Base-by-base conservation (phyloP, 2,113 vertebrate species). In the Clarias batrachus region DNA sequence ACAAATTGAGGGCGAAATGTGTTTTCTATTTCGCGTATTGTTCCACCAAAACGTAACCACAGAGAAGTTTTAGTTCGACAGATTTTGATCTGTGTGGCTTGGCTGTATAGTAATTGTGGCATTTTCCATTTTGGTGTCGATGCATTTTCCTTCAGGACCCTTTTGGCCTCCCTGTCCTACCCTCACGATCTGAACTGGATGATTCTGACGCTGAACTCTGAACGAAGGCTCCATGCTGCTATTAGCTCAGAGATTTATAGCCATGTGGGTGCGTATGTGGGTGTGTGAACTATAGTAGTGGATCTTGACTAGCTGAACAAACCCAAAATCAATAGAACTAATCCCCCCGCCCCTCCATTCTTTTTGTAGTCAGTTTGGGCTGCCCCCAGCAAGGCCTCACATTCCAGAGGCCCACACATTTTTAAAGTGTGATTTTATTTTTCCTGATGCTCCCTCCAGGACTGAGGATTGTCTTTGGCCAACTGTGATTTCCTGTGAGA, bases 381-480 rank as follows among this genome's bases (percentile, higher is more conserved):
- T 78, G 76, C 68, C 86, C 48, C 87, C 89, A 83, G 57, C 83
- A 87, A 81, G 33, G 59, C 86, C 88, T 82, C 82, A 87, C 93
- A 92, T 93, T 92, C 92, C 87, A 21, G 65, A 86, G 82, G 63
- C 91, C 91, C 86, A 90, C 79, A 76, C 81, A 62, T 88, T 91
- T 90, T 84, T 84, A 83, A 78, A 83, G 87, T 14, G 66, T 27
- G 66, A 76, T 77, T 68, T 85, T 85, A 41, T 41, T 81, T 85
- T 84, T 84, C 78, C 30, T 77, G 78, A 25, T 33, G 77, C 21
- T 65, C 25, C 33, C 21, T 65, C 25, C 33, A 8, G 57, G 62
- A 17, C 27, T 62, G 12, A 14, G 6, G 85, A 17, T 30, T 27
- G 90, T 83, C 89, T 90, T 87, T 57, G 60, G 56, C 52, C 71